Evolutionary conservation across 2,797 vertebrate species (phyloP), one percentile per base, ranked within the genome.

Genomic region (Anabas testudineus): DNA sequence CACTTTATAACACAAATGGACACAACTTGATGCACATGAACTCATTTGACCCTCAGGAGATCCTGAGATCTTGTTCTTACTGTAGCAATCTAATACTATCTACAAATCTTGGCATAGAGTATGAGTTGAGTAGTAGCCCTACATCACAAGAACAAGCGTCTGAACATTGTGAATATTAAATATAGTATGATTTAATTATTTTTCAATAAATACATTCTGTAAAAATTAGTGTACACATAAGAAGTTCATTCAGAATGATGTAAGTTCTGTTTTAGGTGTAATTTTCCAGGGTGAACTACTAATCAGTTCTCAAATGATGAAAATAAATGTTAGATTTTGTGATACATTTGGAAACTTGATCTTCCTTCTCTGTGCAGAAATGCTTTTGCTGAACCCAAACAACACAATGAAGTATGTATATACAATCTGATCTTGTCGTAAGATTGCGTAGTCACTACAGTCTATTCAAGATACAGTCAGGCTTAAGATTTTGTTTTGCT

Each of bases 311-410:
- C 6, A 16, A 18, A 21, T 56, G 12, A 52, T 18, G 16, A 48
- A 30, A 37, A 45, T 16, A 67, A 46, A 61, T 65, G 59, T 64
- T 10, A 18, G 41, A 70, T 71, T 67, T 62, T 59, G 19, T 36
- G 45, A 32, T 45, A 34, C 30, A 51, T 55, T 80, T 72, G 18
- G 43, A 18, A 59, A 47, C 13, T 41, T 36, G 2, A 5, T 51
- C 16, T 48, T 43, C 49, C 49, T 30, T 10, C 21, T 58, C 10
- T 21, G 26, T 28, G 34, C 14, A 54, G n/a, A 59, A 45, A 57
- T 21, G 19, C 30, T 46, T 46, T 13, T 39, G 24, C 41, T 64
- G 24, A 39, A 32, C 16, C 7, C 49, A 68, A 64, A 52, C 37
- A 26, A 45, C 18, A 45, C n/a, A 53, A 62, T 24, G 3, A 54